phyloP scores from a whole-genome alignment of 2,888 invertebrate genomes.

The Salticus scenicus region DNA sequence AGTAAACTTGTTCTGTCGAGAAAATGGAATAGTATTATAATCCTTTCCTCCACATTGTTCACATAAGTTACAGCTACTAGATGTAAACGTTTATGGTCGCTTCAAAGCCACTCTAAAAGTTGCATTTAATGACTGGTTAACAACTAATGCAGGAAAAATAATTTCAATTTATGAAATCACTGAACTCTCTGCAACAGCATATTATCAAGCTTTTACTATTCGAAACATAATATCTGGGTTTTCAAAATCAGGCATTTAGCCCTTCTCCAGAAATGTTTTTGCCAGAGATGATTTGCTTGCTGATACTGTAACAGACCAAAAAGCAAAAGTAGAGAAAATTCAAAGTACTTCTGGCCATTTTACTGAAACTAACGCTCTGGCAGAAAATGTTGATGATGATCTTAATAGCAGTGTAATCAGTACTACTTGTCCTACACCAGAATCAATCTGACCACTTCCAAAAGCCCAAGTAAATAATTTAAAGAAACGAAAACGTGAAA shows the following conservation, averaged over 20 bases:
- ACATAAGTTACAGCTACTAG: conserved; percentile 76
- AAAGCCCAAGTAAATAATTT: too few species aligned
- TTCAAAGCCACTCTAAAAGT: conserved; percentile 9
- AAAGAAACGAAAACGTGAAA: too few species aligned
- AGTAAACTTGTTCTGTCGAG: conserved; percentile 73
- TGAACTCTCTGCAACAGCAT: conserved; percentile 15
- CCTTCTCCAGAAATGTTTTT: neutral
- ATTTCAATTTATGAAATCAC: conserved; percentile 12
- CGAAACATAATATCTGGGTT: conserved; percentile 3
- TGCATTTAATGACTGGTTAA: conserved; percentile 3
- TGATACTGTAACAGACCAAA: neutral
- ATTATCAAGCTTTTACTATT: conserved; percentile 10
- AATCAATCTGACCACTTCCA: too few species aligned
- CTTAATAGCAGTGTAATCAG: too few species aligned
- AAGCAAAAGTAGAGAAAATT: too few species aligned
- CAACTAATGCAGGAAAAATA: conserved; percentile 12
- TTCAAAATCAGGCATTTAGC: neutral
- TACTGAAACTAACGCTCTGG: too few species aligned
- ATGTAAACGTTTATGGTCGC: conserved; percentile 71
- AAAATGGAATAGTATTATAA: neutral
- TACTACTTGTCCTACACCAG: too few species aligned
- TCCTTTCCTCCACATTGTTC: conserved; percentile 75
- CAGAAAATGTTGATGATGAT: too few species aligned
- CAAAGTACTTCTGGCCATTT: too few species aligned
- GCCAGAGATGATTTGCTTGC: neutral